Base-by-base conservation (phyloP, 53 echinoderm and acorn worm genomes). In the Zoroaster sp. region DNA sequence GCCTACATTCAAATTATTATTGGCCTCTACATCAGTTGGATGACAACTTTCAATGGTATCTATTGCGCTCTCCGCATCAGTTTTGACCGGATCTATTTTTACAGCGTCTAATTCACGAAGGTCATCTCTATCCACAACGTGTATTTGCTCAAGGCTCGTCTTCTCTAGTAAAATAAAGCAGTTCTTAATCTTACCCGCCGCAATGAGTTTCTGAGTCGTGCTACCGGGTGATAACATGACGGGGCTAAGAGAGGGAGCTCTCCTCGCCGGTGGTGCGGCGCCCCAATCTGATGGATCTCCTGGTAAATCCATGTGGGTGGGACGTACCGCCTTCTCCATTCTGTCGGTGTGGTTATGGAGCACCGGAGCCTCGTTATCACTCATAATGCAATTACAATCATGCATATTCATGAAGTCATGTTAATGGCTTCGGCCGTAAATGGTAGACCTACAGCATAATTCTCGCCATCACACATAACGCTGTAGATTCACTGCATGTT, bases 181-280 rank as follows among this genome's bases (percentile, higher is more conserved):
- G 31, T 69, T 67, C 65, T 79, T 78, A 40, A 89, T 89, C 66
- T 89, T 89, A 20, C 89, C 89, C 5, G 78, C 25, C 21, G 47
- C 69, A 46, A 89, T 78, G 15, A 89, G 72, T 37, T 89, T 89
- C 70, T 70, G 65, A 14, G 89, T 89, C 37, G 89, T 78, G 72
- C 89, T 72, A 10, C 70, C 79, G 3, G 89, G 89, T 3, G 89
- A 89, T 20, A 89, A 35, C 36, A 77, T 40, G 5, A 88, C 88
- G 1, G 88, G 88, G 11, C 88, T 88, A 11, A 67, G 46, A 51
- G 71, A 35, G 73, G 47, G 23, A 6, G 71, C 30, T 35, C n/a
- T 71, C 5, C 71, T 37, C 9, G 49, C 8, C 49, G 8, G 49
- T 10, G 8, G 8, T 10, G 49, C 49, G 49, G 49, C 8, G 30